These are phyloP conservation scores for Patagioenas fasciata DNA, from an alignment of 2,113 vertebrate genomes.

Conservation along the genomic window DNA sequence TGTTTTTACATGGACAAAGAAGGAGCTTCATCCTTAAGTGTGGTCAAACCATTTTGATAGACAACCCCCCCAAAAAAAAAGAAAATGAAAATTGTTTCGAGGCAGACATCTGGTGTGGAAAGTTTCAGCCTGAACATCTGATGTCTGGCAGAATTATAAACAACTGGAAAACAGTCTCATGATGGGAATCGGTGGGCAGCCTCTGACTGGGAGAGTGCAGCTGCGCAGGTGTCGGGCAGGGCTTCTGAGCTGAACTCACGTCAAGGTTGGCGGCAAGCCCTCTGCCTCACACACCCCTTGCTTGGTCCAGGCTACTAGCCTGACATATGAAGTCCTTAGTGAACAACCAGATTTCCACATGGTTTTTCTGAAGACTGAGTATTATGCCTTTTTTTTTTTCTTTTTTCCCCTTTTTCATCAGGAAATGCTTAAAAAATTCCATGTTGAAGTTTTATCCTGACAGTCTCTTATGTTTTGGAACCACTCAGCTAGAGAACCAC, in stretches of 20 bases:
- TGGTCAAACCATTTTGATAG: not conserved
- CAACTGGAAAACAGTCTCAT: not conserved
- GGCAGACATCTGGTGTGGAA: not conserved
- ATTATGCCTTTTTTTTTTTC: accelerated
- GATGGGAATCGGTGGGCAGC: not conserved
- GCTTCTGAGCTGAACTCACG: not conserved
- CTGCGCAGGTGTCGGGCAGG: not conserved
- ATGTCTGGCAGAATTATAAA: not conserved
- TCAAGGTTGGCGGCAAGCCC: not conserved
- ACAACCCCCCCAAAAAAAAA: not conserved
- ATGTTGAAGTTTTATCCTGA: not conserved
- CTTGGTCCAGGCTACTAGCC: not conserved
- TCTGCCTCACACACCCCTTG: not conserved
- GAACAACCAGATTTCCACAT: not conserved
- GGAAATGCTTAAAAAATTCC: conserved; percentile 1
- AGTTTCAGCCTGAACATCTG: not conserved
- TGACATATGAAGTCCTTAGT: not conserved
- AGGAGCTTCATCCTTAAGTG: not conserved
- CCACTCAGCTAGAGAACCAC: not conserved
- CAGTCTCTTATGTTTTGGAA: not conserved
- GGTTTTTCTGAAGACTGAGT: not conserved
- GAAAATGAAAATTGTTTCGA: not conserved
- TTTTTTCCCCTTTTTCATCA: not conserved
- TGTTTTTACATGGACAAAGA: not conserved
- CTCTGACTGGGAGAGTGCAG: not conserved